A percentile compares a stretch with the other conserved stretches of the same genome.
Evolutionary conservation across 2,888 invertebrate genomes (phyloP).

Genomic region (Creontiades dilutus): DNA sequence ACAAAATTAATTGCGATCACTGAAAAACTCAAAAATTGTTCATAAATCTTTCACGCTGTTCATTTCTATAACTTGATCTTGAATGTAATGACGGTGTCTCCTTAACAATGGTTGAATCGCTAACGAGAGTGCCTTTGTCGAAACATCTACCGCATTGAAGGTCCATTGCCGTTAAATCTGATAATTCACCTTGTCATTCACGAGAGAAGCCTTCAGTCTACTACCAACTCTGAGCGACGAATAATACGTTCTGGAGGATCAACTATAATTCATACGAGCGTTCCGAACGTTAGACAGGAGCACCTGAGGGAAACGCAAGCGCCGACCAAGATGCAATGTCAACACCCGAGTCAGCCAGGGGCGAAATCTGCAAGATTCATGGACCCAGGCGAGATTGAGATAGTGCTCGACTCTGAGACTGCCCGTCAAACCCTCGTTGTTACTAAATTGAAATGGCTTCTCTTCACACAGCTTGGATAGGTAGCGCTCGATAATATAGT

Average conservation of each 20-base stretch:
- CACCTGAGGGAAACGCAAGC: neutral
- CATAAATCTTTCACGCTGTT: too few species aligned
- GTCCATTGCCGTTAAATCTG: neutral
- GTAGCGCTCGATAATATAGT: neutral
- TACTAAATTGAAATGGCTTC: neutral
- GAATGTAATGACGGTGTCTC: too few species aligned
- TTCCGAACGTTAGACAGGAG: neutral
- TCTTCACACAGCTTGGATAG: neutral
- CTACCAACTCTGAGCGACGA: neutral
- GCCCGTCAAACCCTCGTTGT: neutral
- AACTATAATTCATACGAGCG: neutral
- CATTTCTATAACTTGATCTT: too few species aligned
- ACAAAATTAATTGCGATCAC: too few species aligned
- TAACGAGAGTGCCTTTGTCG: too few species aligned
- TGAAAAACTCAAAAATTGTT: too few species aligned
- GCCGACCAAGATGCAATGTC: slow-evolving; percentile 20
- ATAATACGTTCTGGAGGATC: neutral
- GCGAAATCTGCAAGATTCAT: slow-evolving; percentile 17
- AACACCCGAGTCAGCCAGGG: neutral
- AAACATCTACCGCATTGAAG: too few species aligned
- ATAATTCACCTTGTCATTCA: too few species aligned
- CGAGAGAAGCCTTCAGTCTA: neutral
- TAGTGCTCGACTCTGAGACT: neutral
- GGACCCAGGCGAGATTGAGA: neutral
- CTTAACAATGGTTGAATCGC: too few species aligned